phyloP scores from a whole-genome alignment of 2,888 invertebrate genomes.

The Gisinianus flammeolus region DNA sequence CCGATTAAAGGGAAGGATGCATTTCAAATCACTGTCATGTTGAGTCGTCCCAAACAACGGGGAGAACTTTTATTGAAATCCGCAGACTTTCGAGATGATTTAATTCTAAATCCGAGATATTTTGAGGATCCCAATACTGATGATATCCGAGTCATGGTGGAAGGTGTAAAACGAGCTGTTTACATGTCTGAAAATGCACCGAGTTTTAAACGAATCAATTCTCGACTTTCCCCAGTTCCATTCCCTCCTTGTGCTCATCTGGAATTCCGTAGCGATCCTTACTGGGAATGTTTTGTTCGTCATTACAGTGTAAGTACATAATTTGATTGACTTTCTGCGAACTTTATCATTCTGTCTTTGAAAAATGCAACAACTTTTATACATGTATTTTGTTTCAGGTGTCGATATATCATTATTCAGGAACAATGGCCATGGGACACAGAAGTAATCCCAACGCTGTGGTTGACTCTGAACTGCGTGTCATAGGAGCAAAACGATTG shows the following conservation, averaged over 20 bases:
- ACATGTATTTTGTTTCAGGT: neutral
- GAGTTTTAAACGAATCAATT: constrained; percentile 45
- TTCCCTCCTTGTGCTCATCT: constrained; percentile 51
- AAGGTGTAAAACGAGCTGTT: constrained; percentile 55
- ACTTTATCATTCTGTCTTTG: constrained; percentile 41
- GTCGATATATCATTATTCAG: constrained; percentile 50
- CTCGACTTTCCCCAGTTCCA: constrained; percentile 48
- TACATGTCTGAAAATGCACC: constrained; percentile 57
- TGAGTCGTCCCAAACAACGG: constrained; percentile 54
- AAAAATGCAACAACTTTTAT: neutral
- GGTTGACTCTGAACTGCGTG: constrained; percentile 53
- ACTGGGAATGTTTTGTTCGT: constrained; percentile 56
- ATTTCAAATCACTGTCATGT: constrained; percentile 56
- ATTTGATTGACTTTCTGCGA: neutral
- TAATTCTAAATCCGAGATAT: constrained; percentile 52
- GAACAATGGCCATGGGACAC: constrained; percentile 56
- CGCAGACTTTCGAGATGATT: constrained; percentile 50
- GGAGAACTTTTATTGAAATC: constrained; percentile 48
- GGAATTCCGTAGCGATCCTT: constrained; percentile 49
- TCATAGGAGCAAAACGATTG: constrained; percentile 52
- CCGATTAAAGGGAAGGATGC: constrained; percentile 55
- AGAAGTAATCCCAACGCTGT: constrained; percentile 46
- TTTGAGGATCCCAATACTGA: constrained; percentile 52
- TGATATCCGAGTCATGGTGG: constrained; percentile 53
- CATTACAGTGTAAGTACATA: constrained; percentile 53